Base-by-base conservation (phyloP, 2,797 vertebrate genomes). In the Kryptolebias ocellatus region DNA sequence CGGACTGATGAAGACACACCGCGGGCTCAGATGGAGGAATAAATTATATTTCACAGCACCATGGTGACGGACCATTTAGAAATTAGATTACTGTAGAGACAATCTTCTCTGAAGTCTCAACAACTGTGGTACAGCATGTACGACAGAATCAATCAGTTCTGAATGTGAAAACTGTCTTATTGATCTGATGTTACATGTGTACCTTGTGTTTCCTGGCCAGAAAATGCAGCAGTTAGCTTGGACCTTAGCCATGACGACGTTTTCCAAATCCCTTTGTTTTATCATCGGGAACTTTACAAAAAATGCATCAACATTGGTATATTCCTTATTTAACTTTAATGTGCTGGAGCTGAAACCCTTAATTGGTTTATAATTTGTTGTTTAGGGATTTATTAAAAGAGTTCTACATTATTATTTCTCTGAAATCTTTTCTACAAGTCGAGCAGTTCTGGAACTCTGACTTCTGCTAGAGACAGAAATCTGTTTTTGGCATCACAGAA, bases 81-180 rank as follows among this genome's bases (percentile, higher is more conserved):
- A 74, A 79, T 72, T 50, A 47, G 10, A 74, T 60, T 46, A 37
- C 53, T 53, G 20, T 28, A n/a, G 47, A 68, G 29, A 10, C 28
- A 5, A 16, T 50, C 37, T 16, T 17, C 4, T 44, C 10, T 44
- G 29, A 42, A n/a, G 16, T 24, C 20, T 17, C 29, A 58, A 14
- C 57, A 18, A 20, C 49, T 56, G 31, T 53, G 20, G 54, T 16
- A 44, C 37, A 45, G 39, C 56, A 2, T n/a, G 11, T 69, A 18
- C 12, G 17, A 61, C 7, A 20, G 27, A 29, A 55, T 45, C 10
- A 71, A 52, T 45, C 16, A 50, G 27, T 47, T 60, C 2, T 54
- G 4, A 20, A 63, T n/a, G 42, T 44, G 20, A 63, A 8, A 16
- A 16, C 34, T 46, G 29, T n/a, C 5, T 18, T 16, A 18, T 45